Evolutionary conservation across 1,140 invertebrate species (phyloP).

Genomic region (Asobara japonica): DNA sequence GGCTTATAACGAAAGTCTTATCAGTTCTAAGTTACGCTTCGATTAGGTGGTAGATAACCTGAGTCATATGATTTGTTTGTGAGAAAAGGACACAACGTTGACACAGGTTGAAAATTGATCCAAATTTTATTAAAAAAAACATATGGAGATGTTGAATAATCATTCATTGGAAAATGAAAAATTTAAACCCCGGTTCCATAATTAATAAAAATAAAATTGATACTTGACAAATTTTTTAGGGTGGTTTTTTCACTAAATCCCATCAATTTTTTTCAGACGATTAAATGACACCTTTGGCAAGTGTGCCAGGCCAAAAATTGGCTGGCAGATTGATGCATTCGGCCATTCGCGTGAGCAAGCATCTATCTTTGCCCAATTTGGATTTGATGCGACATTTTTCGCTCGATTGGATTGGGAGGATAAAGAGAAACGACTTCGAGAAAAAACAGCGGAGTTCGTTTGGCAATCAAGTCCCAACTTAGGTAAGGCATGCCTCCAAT

Average conservation of each 20-base stretch:
- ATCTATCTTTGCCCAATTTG: conserved; percentile 83
- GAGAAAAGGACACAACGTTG: too few relatives aligned
- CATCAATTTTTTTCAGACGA: conserved; percentile 57
- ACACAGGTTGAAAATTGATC: too few relatives aligned
- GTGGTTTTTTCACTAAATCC: background rate
- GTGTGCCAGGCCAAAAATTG: conserved; percentile 82
- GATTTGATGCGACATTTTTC: conserved; percentile 89
- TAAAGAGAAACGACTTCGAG: conserved; percentile 71
- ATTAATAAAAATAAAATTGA: too few relatives aligned
- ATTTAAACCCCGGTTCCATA: too few relatives aligned
- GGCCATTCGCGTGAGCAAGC: conserved; percentile 91
- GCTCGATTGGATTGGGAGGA: conserved; percentile 91
- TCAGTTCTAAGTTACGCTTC: too few relatives aligned
- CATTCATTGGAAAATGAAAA: too few relatives aligned
- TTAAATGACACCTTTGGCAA: conserved; percentile 85
- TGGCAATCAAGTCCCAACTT: conserved; percentile 83
- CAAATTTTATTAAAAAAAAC: too few relatives aligned
- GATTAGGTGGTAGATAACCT: too few relatives aligned
- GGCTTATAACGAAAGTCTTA: too few relatives aligned
- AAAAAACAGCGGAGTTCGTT: conserved; percentile 83
- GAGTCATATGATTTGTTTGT: too few relatives aligned
- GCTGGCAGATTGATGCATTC: conserved; percentile 96
- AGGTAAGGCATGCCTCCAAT: too few relatives aligned
- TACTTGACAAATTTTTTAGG: background rate
- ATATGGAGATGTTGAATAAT: too few relatives aligned